phyloP scores from a whole-genome alignment of 2,888 invertebrate genomes.

The Drosophila monieri region DNA sequence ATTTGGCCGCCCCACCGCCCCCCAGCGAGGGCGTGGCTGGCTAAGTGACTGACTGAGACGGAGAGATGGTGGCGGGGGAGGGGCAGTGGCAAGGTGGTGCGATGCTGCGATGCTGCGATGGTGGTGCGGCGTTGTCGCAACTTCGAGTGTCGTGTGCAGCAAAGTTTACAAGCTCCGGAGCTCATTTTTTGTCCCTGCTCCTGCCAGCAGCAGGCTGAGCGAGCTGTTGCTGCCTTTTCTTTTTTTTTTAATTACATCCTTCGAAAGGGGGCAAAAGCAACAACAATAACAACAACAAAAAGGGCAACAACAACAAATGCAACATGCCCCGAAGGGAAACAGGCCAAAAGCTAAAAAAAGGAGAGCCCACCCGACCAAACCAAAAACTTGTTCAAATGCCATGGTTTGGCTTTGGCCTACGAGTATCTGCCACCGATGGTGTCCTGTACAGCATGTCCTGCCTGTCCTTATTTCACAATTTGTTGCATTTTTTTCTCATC shows the following conservation, averaged over 20 bases:
- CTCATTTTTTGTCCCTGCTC: constrained; percentile 40
- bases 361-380: constrained; percentile 41
- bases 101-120: background rate
- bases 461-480: background rate
- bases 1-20: constrained; percentile 37
- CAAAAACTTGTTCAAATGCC: constrained; percentile 64
- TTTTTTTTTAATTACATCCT: constrained; percentile 79
- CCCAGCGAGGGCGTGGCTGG: constrained; percentile 18
- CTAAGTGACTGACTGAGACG: background rate
- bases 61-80: too few relatives aligned
- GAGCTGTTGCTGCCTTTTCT: constrained; percentile 32
- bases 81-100: background rate
- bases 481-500: constrained; percentile 3
- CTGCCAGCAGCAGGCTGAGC: background rate
- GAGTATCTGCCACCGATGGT: constrained; percentile 25
- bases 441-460: too few relatives aligned
- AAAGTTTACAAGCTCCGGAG: constrained; percentile 68
- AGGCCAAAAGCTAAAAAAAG: constrained; percentile 16
- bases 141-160: constrained; percentile 57
- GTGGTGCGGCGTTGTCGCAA: constrained; percentile 30
- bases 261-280: constrained; percentile 16
- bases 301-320: background rate
- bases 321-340: background rate
- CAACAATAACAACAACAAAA: constrained; percentile 5
- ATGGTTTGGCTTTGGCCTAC: constrained; percentile 69